Evolutionary conservation across 2,113 vertebrate species (phyloP).

Genomic region (Ovibos moschatus): DNA sequence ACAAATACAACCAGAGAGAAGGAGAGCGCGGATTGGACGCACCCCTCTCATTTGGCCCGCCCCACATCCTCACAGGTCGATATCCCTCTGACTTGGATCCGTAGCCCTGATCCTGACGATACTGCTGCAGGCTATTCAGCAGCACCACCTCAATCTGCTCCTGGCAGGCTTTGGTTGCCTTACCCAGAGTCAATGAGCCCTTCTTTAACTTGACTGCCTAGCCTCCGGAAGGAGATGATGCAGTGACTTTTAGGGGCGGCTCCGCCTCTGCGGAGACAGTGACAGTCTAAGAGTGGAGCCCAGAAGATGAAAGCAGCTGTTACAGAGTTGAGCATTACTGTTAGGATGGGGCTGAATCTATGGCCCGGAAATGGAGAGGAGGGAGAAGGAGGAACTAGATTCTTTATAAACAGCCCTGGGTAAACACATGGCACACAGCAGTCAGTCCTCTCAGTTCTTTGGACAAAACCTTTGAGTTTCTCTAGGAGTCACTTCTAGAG

Average conservation of each 20-base stretch:
- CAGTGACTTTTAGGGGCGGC: neutral
- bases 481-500: neutral
- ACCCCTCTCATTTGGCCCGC: neutral
- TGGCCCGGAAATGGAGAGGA: neutral
- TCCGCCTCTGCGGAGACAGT: neutral
- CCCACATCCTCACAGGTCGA: conserved; percentile 92
- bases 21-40: neutral
- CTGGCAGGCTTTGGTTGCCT: conserved; percentile 89
- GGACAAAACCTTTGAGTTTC: neutral
- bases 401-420: neutral
- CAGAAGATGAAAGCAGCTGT: neutral
- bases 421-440: neutral
- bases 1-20: conserved; percentile 68
- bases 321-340: neutral
- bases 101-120: conserved; percentile 87
- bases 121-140: conserved; percentile 91
- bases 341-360: neutral
- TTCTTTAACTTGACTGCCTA: neutral
- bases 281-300: neutral
- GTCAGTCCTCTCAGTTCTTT: neutral
- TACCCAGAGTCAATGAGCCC: neutral
- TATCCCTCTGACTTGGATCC: conserved; percentile 90
- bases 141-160: conserved; percentile 96
- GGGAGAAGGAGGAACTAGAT: neutral
- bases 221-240: neutral